phyloP scores from a whole-genome alignment of 2,888 invertebrate genomes.

The Ramazzottius varieornatus region DNA sequence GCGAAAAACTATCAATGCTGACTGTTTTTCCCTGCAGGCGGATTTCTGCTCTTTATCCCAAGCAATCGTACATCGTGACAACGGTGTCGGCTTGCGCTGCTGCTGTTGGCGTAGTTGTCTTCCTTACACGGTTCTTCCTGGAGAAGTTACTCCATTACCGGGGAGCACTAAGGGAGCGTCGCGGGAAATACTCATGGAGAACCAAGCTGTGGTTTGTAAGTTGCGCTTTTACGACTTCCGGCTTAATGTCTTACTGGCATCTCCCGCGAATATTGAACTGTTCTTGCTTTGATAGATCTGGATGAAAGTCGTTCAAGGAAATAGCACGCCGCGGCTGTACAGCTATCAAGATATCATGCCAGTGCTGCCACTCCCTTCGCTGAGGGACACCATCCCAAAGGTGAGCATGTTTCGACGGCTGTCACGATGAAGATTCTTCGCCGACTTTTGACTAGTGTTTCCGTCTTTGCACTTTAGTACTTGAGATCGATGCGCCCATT shows the following conservation, averaged over 20 bases:
- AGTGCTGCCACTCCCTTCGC: constrained; percentile 57
- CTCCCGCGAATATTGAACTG: no score
- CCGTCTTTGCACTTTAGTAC: constrained; percentile 37
- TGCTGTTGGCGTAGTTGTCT: background rate
- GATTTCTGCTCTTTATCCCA: no score
- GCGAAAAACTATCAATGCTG: no score
- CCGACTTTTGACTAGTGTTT: no score
- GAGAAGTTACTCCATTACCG: background rate
- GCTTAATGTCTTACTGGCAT: no score
- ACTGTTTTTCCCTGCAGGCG: no score
- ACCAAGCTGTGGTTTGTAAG: background rate
- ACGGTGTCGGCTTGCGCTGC: background rate
- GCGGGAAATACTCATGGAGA: background rate
- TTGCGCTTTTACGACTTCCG: constrained; percentile 4
- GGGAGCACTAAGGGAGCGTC: background rate
- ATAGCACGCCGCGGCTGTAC: constrained; percentile 60
- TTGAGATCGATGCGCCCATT: constrained; percentile 69
- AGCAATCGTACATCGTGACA: background rate
- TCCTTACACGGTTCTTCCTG: background rate
- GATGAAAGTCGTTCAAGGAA: constrained; percentile 54
- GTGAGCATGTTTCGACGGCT: constrained; percentile 36
- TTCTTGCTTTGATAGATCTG: constrained; percentile 29
- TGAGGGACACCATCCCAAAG: constrained; percentile 60
- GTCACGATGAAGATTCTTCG: no score
- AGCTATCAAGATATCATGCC: constrained; percentile 93